A percentile compares a stretch with the other conserved stretches of the same genome.
These are phyloP conservation scores for Branchinecta lynchi DNA, from an alignment of 1,140 invertebrate species.

Conservation along the genomic window DNA sequence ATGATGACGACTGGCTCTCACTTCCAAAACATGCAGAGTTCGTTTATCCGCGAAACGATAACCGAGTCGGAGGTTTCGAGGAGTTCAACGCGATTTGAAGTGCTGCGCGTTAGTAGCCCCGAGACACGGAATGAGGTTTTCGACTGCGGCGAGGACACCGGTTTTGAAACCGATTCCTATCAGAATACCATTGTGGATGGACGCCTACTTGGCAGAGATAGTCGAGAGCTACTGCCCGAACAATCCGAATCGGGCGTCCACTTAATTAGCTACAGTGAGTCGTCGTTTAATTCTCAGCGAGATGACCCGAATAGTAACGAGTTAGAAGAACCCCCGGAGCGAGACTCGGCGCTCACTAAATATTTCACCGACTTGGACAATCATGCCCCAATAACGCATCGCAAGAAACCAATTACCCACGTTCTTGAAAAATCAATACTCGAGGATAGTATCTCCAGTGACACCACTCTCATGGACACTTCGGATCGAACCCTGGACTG, in stretches of 20 bases:
- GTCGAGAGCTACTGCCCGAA: neutral
- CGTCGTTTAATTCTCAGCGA: neutral
- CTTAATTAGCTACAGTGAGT: neutral
- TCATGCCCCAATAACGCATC: neutral
- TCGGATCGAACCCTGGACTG: neutral
- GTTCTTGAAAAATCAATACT: slow-evolving; percentile 7
- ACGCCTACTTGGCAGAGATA: neutral
- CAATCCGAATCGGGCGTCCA: neutral
- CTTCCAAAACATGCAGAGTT: neutral
- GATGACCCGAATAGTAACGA: slow-evolving; percentile 9
- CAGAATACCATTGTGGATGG: slow-evolving; percentile 18
- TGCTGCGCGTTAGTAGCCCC: slow-evolving; percentile 10
- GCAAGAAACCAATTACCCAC: neutral
- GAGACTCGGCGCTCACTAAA: slow-evolving; percentile 1
- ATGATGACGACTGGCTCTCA: neutral
- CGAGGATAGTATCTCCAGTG: neutral
- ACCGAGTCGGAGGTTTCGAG: neutral
- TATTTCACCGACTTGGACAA: neutral
- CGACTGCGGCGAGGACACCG: slow-evolving; percentile 14
- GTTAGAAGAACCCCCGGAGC: neutral
- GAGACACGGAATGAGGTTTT: slow-evolving; percentile 7
- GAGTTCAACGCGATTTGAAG: neutral
- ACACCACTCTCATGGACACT: neutral
- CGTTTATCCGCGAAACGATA: neutral
- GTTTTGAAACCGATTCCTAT: slow-evolving; percentile 19